Percentiles rank a stretch among this genome's conserved stretches.
Evolutionary conservation across 2,113 vertebrate species (phyloP).

Genomic region (Tragelaphus imberbis): DNA sequence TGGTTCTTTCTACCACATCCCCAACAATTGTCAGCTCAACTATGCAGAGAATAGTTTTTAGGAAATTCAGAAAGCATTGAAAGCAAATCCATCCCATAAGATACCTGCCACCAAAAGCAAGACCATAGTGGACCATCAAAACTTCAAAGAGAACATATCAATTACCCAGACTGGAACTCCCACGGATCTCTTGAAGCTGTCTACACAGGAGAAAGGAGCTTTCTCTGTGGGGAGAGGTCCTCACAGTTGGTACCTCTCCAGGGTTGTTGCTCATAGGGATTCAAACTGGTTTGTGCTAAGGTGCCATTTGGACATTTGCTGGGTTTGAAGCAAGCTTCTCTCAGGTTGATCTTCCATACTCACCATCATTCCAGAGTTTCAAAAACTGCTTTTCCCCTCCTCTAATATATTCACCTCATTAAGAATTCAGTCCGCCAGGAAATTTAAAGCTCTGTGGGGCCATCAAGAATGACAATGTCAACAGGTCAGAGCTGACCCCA

Average conservation of each 20-base stretch:
- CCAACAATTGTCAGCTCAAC: accelerated
- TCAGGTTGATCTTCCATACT: accelerated
- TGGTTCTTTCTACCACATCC: neutral
- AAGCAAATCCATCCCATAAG: neutral
- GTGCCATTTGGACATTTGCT: neutral
- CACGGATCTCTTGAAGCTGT: accelerated
- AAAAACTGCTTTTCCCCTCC: neutral
- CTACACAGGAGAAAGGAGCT: neutral
- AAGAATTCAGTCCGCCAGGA: neutral
- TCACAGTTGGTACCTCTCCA: accelerated
- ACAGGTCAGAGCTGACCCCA: neutral
- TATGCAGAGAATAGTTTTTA: neutral
- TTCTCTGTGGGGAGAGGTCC: no score
- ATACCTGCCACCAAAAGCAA: neutral
- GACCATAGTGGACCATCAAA: neutral
- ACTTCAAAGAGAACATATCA: no score
- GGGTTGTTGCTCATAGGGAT: neutral
- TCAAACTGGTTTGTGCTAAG: no score
- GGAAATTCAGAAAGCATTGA: neutral
- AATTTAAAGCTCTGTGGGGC: neutral
- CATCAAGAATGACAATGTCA: accelerated
- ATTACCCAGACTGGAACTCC: neutral
- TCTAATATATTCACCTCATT: accelerated
- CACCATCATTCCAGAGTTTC: neutral
- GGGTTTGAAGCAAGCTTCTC: accelerated